Evolutionary conservation across 2,888 invertebrate species (phyloP).

Genomic region (Apodemia duryi): DNA sequence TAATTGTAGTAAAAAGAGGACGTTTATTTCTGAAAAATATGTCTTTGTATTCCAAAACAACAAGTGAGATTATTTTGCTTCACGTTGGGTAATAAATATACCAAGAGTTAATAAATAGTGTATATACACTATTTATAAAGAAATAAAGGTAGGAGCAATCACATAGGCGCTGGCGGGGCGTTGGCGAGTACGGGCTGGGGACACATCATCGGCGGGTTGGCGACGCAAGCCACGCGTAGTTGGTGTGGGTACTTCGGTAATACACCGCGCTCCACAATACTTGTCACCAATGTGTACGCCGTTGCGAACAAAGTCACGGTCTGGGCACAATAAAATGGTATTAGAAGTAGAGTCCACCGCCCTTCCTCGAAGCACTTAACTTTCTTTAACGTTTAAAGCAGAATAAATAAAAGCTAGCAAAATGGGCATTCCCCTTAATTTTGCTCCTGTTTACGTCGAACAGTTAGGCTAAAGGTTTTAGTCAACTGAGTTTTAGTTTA

Average conservation of each 20-base stretch:
- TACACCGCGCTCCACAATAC: constrained; percentile 44
- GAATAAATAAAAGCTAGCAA: no score
- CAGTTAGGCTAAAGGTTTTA: no score
- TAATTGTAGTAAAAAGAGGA: background rate
- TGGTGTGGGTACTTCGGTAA: constrained; percentile 39
- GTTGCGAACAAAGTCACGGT: constrained; percentile 58
- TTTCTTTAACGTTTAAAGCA: no score
- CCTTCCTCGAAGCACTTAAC: no score
- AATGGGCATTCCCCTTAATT: no score
- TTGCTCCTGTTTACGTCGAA: no score
- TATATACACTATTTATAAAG: background rate
- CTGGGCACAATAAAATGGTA: constrained; percentile 34
- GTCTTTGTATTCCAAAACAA: background rate
- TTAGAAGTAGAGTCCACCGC: background rate
- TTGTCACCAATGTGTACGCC: constrained; percentile 50
- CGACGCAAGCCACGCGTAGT: constrained; percentile 50
- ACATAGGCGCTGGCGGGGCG: constrained; percentile 13
- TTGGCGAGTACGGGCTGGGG: constrained; percentile 28
- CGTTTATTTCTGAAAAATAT: background rate
- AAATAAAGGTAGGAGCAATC: background rate
- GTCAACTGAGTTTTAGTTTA: no score
- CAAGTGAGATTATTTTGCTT: background rate
- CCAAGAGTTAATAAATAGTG: background rate
- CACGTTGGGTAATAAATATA: background rate
- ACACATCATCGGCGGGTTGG: constrained; percentile 35